Conservation (phyloP, 2,797 vertebrate species). For the Erethizon dorsatum region DNA sequence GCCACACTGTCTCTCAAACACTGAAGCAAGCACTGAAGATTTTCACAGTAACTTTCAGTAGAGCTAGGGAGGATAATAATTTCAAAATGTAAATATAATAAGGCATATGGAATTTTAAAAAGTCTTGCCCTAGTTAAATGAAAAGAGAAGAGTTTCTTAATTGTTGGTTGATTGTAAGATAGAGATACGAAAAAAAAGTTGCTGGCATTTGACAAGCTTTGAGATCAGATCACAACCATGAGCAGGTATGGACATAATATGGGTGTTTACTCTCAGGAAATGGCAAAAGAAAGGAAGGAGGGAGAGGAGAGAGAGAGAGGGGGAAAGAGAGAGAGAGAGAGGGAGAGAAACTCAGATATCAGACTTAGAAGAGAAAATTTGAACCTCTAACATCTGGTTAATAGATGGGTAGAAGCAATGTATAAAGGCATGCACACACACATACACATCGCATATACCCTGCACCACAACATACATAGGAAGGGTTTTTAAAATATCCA, state of each 20-base stretch:
- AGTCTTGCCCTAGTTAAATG: slow-evolving; percentile 1
- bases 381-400: neutral
- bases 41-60: slow-evolving; percentile 25
- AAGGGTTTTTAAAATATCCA: neutral
- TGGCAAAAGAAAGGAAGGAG: neutral
- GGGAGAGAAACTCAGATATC: neutral
- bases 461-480: neutral
- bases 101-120: neutral
- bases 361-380: neutral
- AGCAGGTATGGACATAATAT: neutral
- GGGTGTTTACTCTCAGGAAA: neutral
- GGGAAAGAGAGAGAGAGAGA: neutral
- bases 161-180: slow-evolving; percentile 17
- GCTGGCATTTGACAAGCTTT: slow-evolving; percentile 2
- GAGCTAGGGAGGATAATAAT: neutral
- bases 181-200: neutral
- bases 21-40: neutral
- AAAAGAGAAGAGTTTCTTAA: neutral
- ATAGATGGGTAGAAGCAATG: neutral
- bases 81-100: slow-evolving; percentile 34
- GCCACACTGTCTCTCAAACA: neutral
- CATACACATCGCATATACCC: neutral
- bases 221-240: neutral
- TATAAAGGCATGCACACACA: neutral
- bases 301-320: no score